Conservation (phyloP, 2,797 vertebrate species). For the Lepilemur ruficaudatus region DNA sequence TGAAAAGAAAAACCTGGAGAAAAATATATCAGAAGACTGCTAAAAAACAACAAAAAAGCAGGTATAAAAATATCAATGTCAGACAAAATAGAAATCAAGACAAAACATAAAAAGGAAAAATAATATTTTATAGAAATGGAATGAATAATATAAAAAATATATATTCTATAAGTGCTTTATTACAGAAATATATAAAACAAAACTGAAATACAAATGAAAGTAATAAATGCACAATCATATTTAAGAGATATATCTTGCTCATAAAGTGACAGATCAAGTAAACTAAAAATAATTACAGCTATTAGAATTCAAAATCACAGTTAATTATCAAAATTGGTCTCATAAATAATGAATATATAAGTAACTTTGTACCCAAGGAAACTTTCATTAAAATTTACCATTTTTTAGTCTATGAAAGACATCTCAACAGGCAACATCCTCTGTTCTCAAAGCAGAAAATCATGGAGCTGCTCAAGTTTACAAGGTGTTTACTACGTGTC, state of each 20-base stretch:
- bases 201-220: background rate
- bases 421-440: background rate
- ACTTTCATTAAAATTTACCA: background rate
- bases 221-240: background rate
- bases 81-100: background rate
- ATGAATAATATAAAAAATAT: background rate
- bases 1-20: background rate
- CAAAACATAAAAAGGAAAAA: background rate
- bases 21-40: background rate
- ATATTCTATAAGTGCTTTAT: background rate
- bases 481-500: background rate
- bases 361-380: background rate
- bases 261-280: background rate
- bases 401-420: background rate
- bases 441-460: background rate
- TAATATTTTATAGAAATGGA: background rate
- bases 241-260: background rate
- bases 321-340: background rate
- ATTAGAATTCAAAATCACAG: background rate
- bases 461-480: background rate
- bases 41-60: background rate
- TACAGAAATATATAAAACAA: background rate
- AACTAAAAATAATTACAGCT: conserved; percentile 12
- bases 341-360: background rate
- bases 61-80: background rate